Evolutionary conservation across 1,140 invertebrate species (phyloP).

Genomic region (Pogonomyrmex californicus): DNA sequence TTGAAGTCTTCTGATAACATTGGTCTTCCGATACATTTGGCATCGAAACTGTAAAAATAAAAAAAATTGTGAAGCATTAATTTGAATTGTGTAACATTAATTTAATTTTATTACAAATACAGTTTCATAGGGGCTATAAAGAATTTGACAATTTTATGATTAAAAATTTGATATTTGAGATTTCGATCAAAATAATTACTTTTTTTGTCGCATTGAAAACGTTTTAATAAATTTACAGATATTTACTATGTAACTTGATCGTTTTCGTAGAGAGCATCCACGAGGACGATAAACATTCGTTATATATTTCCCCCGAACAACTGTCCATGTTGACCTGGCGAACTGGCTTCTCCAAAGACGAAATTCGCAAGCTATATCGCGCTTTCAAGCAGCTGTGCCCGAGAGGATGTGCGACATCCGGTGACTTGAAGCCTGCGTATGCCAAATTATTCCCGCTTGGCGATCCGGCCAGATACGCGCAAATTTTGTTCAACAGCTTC

Average conservation of each 20-base stretch:
- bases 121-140: background rate
- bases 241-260: slow-evolving; percentile 40
- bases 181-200: background rate
- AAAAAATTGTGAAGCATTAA: slow-evolving; percentile 14
- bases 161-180: background rate
- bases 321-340: slow-evolving; percentile 70
- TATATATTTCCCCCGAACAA: slow-evolving; percentile 76
- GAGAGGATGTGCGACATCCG: slow-evolving; percentile 73
- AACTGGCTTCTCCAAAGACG: slow-evolving; percentile 80
- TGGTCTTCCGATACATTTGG: background rate
- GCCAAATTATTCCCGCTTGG: slow-evolving; percentile 82
- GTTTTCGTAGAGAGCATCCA: slow-evolving; percentile 68
- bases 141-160: background rate
- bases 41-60: background rate
- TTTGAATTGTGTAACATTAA: background rate
- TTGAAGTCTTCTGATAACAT: background rate
- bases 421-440: slow-evolving; percentile 79
- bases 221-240: slow-evolving; percentile 59
- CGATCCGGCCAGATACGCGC: slow-evolving; percentile 79
- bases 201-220: background rate
- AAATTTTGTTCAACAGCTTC: slow-evolving; percentile 81
- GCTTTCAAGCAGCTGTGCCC: slow-evolving; percentile 83
- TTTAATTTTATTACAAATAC: background rate
- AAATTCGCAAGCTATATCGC: slow-evolving; percentile 80
- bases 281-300: slow-evolving; percentile 63